A percentile compares a stretch with the other conserved stretches of the same genome.
Evolutionary conservation across 2,113 vertebrate species (phyloP).

Genomic region (Anolis sagrei): DNA sequence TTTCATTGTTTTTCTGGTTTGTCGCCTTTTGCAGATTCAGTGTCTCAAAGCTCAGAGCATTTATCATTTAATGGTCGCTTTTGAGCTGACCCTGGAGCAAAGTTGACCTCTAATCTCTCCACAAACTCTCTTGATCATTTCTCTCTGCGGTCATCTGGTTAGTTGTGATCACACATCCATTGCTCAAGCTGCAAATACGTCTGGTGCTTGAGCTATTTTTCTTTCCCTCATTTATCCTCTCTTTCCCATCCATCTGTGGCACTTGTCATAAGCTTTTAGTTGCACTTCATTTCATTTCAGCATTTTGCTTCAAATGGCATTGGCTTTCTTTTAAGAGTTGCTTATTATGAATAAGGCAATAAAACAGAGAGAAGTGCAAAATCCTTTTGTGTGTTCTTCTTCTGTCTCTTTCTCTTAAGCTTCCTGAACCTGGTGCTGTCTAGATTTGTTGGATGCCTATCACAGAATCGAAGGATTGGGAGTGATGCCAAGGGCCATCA

Average conservation of each 20-base stretch:
- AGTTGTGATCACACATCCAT: neutral
- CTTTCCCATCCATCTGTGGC: neutral
- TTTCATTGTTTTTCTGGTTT: constrained; percentile 65
- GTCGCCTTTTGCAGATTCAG: constrained; percentile 68
- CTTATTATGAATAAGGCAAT: constrained; percentile 33
- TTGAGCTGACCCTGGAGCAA: constrained; percentile 38
- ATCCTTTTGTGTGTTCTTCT: too few species aligned
- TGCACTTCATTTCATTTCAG: constrained; percentile 15
- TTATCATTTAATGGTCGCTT: constrained; percentile 62
- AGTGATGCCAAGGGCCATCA: too few species aligned
- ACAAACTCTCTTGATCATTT: constrained; percentile 25
- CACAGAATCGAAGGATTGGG: too few species aligned
- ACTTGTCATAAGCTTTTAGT: constrained; percentile 14
- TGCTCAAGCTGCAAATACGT: neutral
- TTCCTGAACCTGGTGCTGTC: neutral
- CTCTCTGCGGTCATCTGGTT: constrained; percentile 4
- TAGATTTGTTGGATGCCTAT: neutral
- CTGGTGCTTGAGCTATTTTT: constrained; percentile 22
- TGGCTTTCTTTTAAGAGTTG: neutral
- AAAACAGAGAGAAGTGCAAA: constrained; percentile 21
- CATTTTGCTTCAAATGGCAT: neutral
- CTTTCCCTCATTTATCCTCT: neutral
- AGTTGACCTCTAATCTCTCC: constrained; percentile 34
- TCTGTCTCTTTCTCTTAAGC: neutral
- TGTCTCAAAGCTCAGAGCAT: constrained; percentile 59